A percentile compares a stretch with the other conserved stretches of the same genome.
These are phyloP conservation scores for Rhabdophis nuchalis DNA, from an alignment of 2,797 vertebrate species.

Conservation along the genomic window DNA sequence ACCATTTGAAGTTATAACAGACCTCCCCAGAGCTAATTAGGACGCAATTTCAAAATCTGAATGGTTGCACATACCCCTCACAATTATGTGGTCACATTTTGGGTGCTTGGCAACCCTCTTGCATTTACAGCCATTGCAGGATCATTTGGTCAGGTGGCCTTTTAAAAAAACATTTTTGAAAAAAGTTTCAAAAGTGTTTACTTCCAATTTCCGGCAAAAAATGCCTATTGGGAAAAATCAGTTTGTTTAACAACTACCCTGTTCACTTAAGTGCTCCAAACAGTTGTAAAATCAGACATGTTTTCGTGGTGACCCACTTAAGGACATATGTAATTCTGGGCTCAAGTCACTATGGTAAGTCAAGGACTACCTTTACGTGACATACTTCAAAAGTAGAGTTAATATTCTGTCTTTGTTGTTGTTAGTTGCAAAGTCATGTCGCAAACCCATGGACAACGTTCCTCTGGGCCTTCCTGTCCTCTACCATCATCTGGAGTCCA, in stretches of 20 bases:
- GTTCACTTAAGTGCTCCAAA: neutral
- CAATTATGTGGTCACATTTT: neutral
- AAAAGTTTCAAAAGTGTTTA: neutral
- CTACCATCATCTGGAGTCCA: too few relatives aligned
- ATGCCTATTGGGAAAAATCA: neutral
- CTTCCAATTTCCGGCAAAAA: neutral
- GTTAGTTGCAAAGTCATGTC: too few relatives aligned
- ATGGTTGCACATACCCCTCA: neutral
- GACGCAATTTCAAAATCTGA: neutral
- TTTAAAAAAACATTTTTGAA: too few relatives aligned
- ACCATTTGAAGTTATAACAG: neutral
- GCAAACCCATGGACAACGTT: too few relatives aligned
- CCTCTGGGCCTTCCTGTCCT: too few relatives aligned
- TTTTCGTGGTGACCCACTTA: neutral
- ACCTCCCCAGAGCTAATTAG: neutral
- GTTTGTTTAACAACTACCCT: neutral
- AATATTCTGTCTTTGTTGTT: neutral
- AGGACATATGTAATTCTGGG: neutral
- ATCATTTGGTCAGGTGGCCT: neutral
- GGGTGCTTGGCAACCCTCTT: neutral
- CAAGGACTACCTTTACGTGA: neutral
- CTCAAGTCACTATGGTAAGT: neutral
- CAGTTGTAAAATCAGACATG: neutral
- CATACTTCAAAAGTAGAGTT: neutral
- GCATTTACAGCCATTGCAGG: neutral